These are phyloP conservation scores for Leucozona laternaria DNA, from an alignment of 2,888 invertebrate genomes.

Conservation along the genomic window DNA sequence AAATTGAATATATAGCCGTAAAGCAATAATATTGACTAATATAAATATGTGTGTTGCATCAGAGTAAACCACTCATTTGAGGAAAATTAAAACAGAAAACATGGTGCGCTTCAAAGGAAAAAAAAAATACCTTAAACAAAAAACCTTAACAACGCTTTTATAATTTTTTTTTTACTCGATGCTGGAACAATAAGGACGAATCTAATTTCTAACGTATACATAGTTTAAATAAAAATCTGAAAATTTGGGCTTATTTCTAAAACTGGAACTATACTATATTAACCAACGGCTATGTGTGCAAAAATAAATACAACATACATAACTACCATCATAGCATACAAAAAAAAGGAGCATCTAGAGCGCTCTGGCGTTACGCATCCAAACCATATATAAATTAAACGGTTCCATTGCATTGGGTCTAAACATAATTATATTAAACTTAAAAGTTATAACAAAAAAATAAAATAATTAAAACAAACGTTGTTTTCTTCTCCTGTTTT, in stretches of 20 bases:
- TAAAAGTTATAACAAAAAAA: constrained; percentile 34
- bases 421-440: no score
- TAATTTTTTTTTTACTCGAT: constrained; percentile 43
- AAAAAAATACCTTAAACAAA: constrained; percentile 15
- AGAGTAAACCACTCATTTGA: constrained; percentile 52
- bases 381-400: constrained; percentile 39
- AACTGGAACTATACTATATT: constrained; percentile 34
- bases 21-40: background rate
- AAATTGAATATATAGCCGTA: no score
- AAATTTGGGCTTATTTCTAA: constrained; percentile 67
- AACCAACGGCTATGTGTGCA: constrained; percentile 68
- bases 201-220: constrained; percentile 65
- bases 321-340: constrained; percentile 7
- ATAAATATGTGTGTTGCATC: background rate
- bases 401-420: constrained; percentile 62
- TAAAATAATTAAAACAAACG: constrained; percentile 17
- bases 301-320: constrained; percentile 37
- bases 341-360: constrained; percentile 31
- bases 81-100: constrained; percentile 46
- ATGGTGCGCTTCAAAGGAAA: constrained; percentile 61
- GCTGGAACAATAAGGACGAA: constrained; percentile 49
- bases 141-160: constrained; percentile 55
- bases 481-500: constrained; percentile 48
- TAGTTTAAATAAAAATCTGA: constrained; percentile 5
- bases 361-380: constrained; percentile 42